These are phyloP conservation scores for Pangasius macronema DNA, from an alignment of 2,797 vertebrate species.

Conservation along the genomic window DNA sequence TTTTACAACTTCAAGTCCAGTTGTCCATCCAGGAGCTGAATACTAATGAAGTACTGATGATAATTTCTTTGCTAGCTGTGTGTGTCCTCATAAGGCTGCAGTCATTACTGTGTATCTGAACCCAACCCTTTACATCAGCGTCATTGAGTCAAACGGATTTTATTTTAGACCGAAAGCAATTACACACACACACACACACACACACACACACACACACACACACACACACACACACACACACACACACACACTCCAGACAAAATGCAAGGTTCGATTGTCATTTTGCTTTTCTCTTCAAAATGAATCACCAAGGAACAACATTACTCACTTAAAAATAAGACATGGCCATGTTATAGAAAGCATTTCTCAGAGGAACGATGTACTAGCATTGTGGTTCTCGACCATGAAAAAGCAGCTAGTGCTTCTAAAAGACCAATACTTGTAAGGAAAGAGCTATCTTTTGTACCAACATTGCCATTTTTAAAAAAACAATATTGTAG, in stretches of 20 bases:
- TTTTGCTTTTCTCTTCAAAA: slow-evolving; percentile 27
- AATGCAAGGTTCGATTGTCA: slow-evolving; percentile 21
- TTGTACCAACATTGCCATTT: neutral
- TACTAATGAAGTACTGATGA: neutral
- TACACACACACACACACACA: slow-evolving; percentile 44
- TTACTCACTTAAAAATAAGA: slow-evolving; percentile 18
- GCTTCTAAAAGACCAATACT: slow-evolving; percentile 30
- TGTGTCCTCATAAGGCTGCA: neutral
- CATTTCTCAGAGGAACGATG: slow-evolving; percentile 63
- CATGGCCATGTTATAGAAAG: slow-evolving; percentile 49
- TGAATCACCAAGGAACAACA: slow-evolving; percentile 67
- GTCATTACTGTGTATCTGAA: slow-evolving; percentile 9
- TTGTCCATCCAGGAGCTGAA: neutral
- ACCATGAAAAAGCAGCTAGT: neutral
- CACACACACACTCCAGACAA: slow-evolving; percentile 38
- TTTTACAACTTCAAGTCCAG: slow-evolving; percentile 4
- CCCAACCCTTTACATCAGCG: neutral
- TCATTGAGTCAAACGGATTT: neutral
- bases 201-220: slow-evolving; percentile 33
- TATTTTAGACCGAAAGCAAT: slow-evolving; percentile 54
- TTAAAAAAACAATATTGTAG: neutral
- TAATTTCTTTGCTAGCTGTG: neutral
- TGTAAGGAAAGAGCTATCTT: neutral
- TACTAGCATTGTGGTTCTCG: slow-evolving; percentile 61
- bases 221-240: slow-evolving; percentile 31